Evolutionary conservation across 2,888 invertebrate species (phyloP).

Genomic region (Adelognathus sp.): DNA sequence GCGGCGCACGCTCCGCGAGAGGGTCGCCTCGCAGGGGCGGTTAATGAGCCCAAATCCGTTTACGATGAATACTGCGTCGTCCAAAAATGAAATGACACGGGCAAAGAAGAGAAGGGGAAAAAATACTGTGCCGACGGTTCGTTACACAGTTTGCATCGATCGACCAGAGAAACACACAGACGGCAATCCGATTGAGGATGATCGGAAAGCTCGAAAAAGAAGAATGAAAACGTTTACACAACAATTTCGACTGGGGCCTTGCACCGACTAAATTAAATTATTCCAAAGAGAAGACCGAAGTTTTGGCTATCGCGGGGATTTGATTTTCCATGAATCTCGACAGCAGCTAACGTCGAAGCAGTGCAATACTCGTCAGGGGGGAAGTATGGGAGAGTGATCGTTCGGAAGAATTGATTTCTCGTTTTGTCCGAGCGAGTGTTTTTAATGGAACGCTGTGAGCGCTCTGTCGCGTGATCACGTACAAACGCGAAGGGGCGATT

Average conservation of each 20-base stretch:
- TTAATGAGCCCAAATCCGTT: conserved; percentile 81
- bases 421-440: background rate
- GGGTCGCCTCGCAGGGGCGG: conserved; percentile 69
- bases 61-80: conserved; percentile 75
- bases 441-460: background rate
- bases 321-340: background rate
- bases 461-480: background rate
- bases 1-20: conserved; percentile 7
- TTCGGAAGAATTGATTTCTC: background rate
- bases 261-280: conserved; percentile 12
- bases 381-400: background rate
- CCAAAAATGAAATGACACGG: conserved; percentile 32
- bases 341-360: background rate
- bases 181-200: conserved; percentile 1
- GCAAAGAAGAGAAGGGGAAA: conserved; percentile 63
- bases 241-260: conserved; percentile 18
- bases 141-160: conserved; percentile 77
- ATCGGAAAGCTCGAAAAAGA: background rate
- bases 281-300: background rate
- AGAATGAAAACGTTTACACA: conserved; percentile 34
- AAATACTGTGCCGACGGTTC: conserved; percentile 67
- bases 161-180: conserved; percentile 67
- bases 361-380: background rate
- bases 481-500: background rate
- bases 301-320: background rate